phyloP scores from a whole-genome alignment of 1,140 invertebrate species.

The Cydia amplana region DNA sequence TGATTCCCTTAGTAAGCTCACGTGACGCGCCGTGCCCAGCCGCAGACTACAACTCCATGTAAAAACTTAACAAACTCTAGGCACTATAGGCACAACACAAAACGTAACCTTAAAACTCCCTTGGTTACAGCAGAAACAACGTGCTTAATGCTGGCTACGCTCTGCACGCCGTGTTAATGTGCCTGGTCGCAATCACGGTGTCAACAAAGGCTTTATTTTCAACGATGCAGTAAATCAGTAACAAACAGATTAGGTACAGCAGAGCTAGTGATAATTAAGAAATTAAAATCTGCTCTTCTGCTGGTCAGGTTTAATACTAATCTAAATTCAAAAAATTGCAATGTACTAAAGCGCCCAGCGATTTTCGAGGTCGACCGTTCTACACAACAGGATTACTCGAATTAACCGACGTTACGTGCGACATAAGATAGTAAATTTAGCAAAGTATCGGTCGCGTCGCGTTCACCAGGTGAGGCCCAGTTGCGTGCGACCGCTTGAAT shows the following conservation, averaged over 20 bases:
- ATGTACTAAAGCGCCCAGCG: not conserved
- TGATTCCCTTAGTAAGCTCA: not conserved
- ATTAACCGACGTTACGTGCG: constrained; percentile 13
- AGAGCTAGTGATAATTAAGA: not conserved
- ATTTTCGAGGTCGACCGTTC: not conserved
- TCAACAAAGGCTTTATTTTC: not conserved
- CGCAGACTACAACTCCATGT: not conserved
- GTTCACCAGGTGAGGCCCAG: constrained; percentile 12
- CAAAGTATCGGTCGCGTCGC: constrained; percentile 21
- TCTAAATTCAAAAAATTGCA: not conserved
- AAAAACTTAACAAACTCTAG: not conserved
- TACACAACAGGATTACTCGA: constrained; percentile 10
- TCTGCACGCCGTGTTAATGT: not conserved
- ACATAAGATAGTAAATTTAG: constrained; percentile 28
- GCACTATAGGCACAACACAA: not conserved
- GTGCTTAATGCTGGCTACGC: not conserved
- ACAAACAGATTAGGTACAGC: not conserved
- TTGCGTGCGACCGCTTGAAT: constrained; percentile 44
- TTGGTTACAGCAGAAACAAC: not conserved
- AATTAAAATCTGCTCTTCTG: not conserved
- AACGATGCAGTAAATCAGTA: not conserved
- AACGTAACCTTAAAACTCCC: not conserved
- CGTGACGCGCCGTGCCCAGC: not conserved
- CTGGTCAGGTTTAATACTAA: not conserved
- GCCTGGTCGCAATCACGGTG: not conserved